A percentile compares a stretch with the other conserved stretches of the same genome.
Conservation (phyloP, 2,888 invertebrate species). For the Heliconius aoede region DNA sequence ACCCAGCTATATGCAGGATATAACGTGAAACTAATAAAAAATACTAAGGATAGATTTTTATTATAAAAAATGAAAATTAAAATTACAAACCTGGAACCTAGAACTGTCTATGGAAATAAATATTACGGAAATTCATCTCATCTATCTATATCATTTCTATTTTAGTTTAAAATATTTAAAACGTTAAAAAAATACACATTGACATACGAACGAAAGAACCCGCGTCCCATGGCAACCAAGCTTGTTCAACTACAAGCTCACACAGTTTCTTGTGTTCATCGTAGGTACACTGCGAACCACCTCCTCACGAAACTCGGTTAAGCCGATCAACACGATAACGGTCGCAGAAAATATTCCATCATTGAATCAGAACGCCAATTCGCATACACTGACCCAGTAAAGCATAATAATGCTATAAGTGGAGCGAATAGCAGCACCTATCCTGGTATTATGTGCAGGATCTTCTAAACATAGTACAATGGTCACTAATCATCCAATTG, state of each 20-base stretch:
- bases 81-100: too few relatives aligned
- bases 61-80: too few relatives aligned
- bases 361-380: conserved; percentile 43
- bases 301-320: not conserved
- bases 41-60: not conserved
- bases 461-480: conserved; percentile 83
- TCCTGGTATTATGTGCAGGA: conserved; percentile 77
- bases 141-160: not conserved
- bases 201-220: too few relatives aligned
- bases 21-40: not conserved
- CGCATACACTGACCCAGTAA: conserved; percentile 70
- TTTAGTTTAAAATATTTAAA: not conserved
- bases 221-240: not conserved
- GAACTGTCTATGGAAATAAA: too few relatives aligned
- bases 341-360: conserved; percentile 35
- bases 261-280: not conserved
- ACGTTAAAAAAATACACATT: not conserved
- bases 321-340: not conserved
- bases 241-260: not conserved
- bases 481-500: conserved; percentile 81
- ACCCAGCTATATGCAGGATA: not conserved
- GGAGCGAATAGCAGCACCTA: conserved; percentile 72
- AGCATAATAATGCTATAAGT: conserved; percentile 73
- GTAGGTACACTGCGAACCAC: not conserved
- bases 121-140: not conserved